Base-by-base conservation (phyloP, 2,888 invertebrate species). In the Philaethria dido region DNA sequence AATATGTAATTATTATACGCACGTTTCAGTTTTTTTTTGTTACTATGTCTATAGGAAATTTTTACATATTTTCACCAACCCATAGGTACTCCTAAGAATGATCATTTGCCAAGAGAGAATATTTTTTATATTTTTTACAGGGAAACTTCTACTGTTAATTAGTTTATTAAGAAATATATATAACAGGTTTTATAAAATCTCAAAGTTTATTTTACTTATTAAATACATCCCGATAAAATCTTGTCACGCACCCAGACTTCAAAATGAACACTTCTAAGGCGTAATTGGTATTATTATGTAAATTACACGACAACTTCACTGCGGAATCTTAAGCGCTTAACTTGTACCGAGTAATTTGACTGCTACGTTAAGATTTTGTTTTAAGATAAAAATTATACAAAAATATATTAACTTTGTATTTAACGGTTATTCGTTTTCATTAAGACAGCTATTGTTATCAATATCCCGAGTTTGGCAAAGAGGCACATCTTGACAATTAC, bases 221-320 rank as follows among this genome's bases (percentile, higher is more conserved):
- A 69, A 68, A 71, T 65, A 66, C 69, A 68, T 71, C 64, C 64
- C 39, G 66, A 71, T 64, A 70, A 73, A 75, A 69, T 74, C 73
- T 55, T 65, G 69, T 74, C 74, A 73, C 73, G 73, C 72, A 66
- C 68, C 64, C 64, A 61, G 68, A 68, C 64, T 69, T 66, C 69
- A 69, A 72, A 71, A 73, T 74, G 68, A 69, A 68, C 70, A 71
- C 70, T 73, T 71, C 69, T 62, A 70, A 65, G 64, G 47, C 71
- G 66, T 71, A 72, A 74, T 74, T 72, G 71, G 70, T 72, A 71
- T 72, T 71, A 72, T 73, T 74, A 74, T 73, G 73, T 71, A 72
- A 74, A 72, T 73, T 68, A 71, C 67, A 68, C 70, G 67, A 59
- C 55, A 72, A 72, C 70, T 70, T 57, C 55, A 60, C 63, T 44